Base-by-base conservation (phyloP, 2,888 invertebrate species). In the Euproctis similis region DNA sequence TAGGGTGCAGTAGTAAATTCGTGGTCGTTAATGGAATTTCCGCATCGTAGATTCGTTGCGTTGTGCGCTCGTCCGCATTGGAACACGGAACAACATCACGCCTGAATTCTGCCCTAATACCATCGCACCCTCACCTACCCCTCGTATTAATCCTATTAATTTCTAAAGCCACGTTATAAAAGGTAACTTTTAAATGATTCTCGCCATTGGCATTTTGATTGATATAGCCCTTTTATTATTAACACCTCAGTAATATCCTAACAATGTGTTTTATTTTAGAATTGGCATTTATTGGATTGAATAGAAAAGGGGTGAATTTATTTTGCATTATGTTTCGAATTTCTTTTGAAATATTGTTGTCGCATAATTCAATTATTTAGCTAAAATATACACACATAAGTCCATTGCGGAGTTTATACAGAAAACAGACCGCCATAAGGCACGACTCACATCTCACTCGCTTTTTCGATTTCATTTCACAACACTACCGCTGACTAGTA, bases 11-110 rank as follows among this genome's bases (percentile, higher is more conserved):
- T 49, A 59, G 58, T 57, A 64, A 71, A 73, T 68, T 71, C 57
- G 63, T 58, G 60, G 59, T 56, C 56, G 59, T 62, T 76, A 78
- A 77, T 75, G 72, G 74, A 74, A 69, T 78, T 73, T 73, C 68
- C 71, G 63, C 69, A 71, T 70, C 69, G 57, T 37, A 53, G 59
- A 42, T n/a, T 47, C 38, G 47, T 31, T 46, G 43, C 46, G 47
- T 39, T 33, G 52, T 45, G 50, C 39, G 54, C 49, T 54, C 54
- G 57, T 47, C 51, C 51, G 48, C 36, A 41, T 42, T 49, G 28
- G 28, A 30, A 30, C 44, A 36, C 31, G 41, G 31, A 26, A 27
- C 33, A 34, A 24, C 42, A 35, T 30, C 31, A 28, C 40, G 44
- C 32, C 39, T 26, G 33, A 38, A 28, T 34, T 28, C 30, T 26